phyloP scores from a whole-genome alignment of 2,113 vertebrate species.

The Semnornis frantzii region DNA sequence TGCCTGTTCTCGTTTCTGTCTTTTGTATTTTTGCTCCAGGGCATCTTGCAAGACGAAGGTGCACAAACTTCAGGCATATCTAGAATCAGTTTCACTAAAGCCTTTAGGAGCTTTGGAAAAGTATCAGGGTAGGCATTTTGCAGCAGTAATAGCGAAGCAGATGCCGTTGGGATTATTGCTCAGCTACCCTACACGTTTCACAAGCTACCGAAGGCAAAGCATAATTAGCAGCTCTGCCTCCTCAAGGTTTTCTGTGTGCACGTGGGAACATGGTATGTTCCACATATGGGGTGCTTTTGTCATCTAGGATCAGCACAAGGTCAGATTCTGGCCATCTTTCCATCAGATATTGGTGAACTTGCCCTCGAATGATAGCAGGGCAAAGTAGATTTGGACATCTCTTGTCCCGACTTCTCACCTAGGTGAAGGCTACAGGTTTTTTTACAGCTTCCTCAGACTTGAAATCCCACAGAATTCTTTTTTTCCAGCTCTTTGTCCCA shows the following conservation, averaged over 20 bases:
- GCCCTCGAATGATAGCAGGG: neutral
- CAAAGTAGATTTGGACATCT: neutral
- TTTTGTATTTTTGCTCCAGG: neutral
- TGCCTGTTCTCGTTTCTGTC: neutral
- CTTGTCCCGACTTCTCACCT: neutral
- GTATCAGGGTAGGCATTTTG: neutral
- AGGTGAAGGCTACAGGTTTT: neutral
- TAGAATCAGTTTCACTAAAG: neutral
- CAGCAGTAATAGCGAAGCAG: neutral
- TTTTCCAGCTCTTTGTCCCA: neutral
- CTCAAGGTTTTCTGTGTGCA: neutral
- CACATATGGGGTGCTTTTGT: neutral
- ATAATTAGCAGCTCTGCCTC: neutral
- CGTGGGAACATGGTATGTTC: neutral
- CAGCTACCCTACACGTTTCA: neutral
- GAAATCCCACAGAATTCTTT: neutral
- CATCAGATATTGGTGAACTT: neutral
- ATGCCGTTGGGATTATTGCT: neutral
- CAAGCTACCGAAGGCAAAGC: neutral
- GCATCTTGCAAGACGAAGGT: neutral
- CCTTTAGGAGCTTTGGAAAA: neutral
- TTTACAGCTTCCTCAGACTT: neutral
- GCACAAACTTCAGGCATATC: neutral
- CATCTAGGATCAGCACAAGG: neutral
- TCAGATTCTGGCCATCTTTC: neutral